Percentiles rank a stretch among this genome's conserved stretches.
phyloP scores from a whole-genome alignment of 1,140 invertebrate species.

The Drosophila watanabei region DNA sequence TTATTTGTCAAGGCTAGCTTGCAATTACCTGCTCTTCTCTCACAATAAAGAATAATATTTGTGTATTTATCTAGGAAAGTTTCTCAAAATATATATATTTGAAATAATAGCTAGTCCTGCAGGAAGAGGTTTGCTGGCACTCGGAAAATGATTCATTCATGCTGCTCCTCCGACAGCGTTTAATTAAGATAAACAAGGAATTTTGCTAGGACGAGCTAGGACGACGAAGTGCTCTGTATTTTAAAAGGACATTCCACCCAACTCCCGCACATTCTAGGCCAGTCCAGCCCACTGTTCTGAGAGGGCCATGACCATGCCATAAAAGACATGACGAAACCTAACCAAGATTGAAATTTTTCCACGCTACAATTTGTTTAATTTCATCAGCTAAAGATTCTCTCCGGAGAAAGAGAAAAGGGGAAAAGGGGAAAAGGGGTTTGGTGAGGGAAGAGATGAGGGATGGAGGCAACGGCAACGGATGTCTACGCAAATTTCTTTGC shows the following conservation, averaged over 20 bases:
- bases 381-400: conserved; percentile 50
- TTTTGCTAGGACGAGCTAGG: neutral
- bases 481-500: conserved; percentile 60
- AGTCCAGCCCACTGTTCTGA: conserved; percentile 13
- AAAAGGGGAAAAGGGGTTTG: neutral
- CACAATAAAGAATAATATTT: neutral
- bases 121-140: neutral
- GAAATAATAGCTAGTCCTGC: neutral
- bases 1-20: neutral
- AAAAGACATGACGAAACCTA: conserved; percentile 60
- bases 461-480: neutral
- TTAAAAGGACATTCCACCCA: neutral
- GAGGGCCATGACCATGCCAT: conserved; percentile 42
- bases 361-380: conserved; percentile 70
- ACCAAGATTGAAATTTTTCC: conserved; percentile 70
- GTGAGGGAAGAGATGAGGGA: neutral
- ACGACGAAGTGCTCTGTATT: conserved; percentile 1
- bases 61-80: neutral
- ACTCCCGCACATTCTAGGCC: neutral
- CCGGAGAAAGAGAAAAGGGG: too few relatives aligned
- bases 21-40: conserved; percentile 1
- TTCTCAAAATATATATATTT: neutral
- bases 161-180: conserved; percentile 1
- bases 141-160: conserved; percentile 24
- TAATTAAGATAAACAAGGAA: conserved; percentile 38